phyloP scores from a whole-genome alignment of 64 coral and sea anemone genomes.

The Pachyseris speciosa region DNA sequence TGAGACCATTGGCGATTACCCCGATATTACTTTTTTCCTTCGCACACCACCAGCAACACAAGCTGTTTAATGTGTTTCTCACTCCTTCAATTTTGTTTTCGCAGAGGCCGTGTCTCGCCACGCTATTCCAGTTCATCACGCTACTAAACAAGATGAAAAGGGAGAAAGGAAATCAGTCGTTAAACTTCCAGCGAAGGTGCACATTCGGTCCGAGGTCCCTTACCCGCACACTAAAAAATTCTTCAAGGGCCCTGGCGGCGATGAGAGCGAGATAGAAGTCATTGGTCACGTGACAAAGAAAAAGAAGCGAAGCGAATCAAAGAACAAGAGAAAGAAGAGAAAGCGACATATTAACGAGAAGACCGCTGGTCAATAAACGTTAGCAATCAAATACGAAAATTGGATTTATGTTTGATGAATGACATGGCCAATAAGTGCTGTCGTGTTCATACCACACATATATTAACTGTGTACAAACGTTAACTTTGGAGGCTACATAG shows the following conservation, averaged over 20 bases:
- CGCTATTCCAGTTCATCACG: not conserved
- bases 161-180: slow-evolving; percentile 28
- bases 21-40: too few species aligned
- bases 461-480: slow-evolving; percentile 20
- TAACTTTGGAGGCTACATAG: not conserved
- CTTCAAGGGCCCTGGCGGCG: slow-evolving; percentile 37
- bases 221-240: slow-evolving; percentile 40
- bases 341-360: slow-evolving; percentile 26
- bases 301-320: slow-evolving; percentile 27
- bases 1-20: too few species aligned
- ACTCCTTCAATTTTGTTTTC: not conserved
- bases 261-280: slow-evolving; percentile 70
- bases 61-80: not conserved
- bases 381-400: not conserved
- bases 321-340: slow-evolving; percentile 38
- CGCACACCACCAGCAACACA: too few species aligned
- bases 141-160: not conserved
- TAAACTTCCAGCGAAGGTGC: not conserved
- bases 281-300: slow-evolving; percentile 71
- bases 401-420: not conserved
- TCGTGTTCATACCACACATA: not conserved
- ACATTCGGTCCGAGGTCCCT: slow-evolving; percentile 25
- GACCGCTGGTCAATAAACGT: not conserved
- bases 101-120: slow-evolving; percentile 35
- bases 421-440: not conserved